Evolutionary conservation across 2,113 vertebrate genomes (phyloP), one percentile per base, ranked within the genome.

Genomic region (Tringa solitaria): DNA sequence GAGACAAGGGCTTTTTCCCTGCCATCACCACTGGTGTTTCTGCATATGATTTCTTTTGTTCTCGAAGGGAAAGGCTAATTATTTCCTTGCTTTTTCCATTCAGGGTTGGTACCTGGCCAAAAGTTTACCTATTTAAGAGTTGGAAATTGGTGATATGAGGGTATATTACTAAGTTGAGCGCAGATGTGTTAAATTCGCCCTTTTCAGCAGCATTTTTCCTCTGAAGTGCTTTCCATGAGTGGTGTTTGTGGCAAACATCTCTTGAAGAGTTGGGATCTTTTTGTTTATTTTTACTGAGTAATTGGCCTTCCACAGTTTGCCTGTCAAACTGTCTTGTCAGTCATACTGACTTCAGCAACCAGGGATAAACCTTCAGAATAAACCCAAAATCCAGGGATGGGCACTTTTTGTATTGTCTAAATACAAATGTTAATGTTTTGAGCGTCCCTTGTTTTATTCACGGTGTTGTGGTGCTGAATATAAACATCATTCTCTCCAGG

Each of bases 381-480:
- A 91, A 82, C 35, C 64, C 72, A 51, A 86, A 86, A 89, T 78
- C 87, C 53, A 50, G 46, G 60, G 24, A 16, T 1, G 3, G 41
- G 26, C 46, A 35, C 61, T 79, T 89, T 75, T 76, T 61, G 32
- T 73, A 3, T 35, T 69, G 61, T 56, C 59, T 75, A 67, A 91
- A 69, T 50, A 75, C 68, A 85, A 91, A 22, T 60, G 61, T 50
- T 84, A 79, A 50, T 19, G 35, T 77, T 87, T 76, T 37, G 48
- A 92, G 23, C 59, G 32, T 92, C 90, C 94, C 63, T 94, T 84
- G 83, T 89, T 87, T 87, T 93, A 93, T 96, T 95, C 84, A 54
- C 0, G 46, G 89, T n/a, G 63, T 56, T 90, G 87, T 0, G 46
- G 89, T 32, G 67, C 60, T 90, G 87, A 89, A 70, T 79, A 69